Base-by-base conservation (phyloP, 2,797 vertebrate genomes). In the Cygnus olor region DNA sequence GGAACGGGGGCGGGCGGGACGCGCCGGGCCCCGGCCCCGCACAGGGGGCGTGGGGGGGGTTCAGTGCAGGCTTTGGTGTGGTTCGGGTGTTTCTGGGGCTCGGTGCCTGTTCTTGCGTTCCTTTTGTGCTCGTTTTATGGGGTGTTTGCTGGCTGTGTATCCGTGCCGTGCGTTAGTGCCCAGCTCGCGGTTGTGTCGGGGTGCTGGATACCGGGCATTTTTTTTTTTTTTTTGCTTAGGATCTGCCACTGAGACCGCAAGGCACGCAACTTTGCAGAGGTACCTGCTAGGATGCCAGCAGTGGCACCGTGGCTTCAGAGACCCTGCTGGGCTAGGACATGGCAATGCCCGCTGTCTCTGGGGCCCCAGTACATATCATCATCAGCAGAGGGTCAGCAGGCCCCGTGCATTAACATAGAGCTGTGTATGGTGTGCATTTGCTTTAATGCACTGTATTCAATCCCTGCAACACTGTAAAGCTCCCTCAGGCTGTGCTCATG, bases 241-340 rank as follows among this genome's bases (percentile, higher is more conserved):
- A 15, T 77, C 40, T 25, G 7, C 44, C 45, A 5, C 22, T 45
- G 11, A 2, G 70, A 3, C 56, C 17, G 64, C 30, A 27, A 54
- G 74, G 53, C n/a, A 15, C 1, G 10, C 40, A 18, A 14, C 71
- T 85, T 40, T 38, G 65, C 69, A 12, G 85, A n/a, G 80, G 57
- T 10, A 42, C 11, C 38, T 53, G 45, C 56, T 44, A 7, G 54
- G 18, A 14, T 57, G 68, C 40, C 56, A 42, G 65, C 45, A 7
- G 68, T 53, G 47, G 3, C 44, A 21, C 13, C 7, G 10, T 28
- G 80, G 3, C n/a, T 74, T 58, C 32, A 38, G 56, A 25, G 66
- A 4, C 1, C 68, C 14, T 1, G 0, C 4, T 76, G 77, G 7
- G 21, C 12, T 22, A 22, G 44, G 60, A 28, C 58, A 2, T 38